Evolutionary conservation across 2,113 vertebrate species (phyloP).

Genomic region (Pogonocichla stellata): DNA sequence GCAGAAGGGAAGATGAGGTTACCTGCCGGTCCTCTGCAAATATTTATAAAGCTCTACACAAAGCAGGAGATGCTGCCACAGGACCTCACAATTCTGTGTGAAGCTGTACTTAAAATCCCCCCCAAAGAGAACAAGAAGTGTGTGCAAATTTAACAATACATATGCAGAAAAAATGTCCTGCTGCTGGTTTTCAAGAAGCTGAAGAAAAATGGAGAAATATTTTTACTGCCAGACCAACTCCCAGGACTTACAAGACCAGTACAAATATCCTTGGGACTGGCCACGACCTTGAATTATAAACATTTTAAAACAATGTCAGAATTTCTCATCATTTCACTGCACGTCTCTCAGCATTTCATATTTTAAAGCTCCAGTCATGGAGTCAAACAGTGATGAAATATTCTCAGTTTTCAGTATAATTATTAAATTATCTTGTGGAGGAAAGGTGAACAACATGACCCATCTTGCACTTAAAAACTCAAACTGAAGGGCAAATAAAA

Average conservation of each 20-base stretch:
- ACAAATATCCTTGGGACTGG: accelerated
- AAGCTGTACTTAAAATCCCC: not conserved
- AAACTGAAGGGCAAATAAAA: not conserved
- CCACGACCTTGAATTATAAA: not conserved
- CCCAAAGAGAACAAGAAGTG: not conserved
- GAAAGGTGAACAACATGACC: not conserved
- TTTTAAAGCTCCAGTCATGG: not conserved
- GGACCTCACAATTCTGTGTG: not conserved
- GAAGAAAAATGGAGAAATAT: not conserved
- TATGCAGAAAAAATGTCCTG: accelerated
- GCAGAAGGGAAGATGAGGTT: not conserved
- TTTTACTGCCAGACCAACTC: not conserved
- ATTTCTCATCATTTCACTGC: not conserved
- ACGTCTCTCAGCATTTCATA: not conserved
- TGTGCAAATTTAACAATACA: not conserved
- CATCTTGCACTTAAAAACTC: not conserved
- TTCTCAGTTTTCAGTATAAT: not conserved
- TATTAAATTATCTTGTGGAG: not conserved
- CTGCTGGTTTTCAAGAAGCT: not conserved
- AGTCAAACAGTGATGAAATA: not conserved
- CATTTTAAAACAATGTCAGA: not conserved
- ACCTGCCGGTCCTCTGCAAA: not conserved
- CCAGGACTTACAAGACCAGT: not conserved
- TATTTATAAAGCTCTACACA: not conserved
- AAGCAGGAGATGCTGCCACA: not conserved